Base-by-base conservation (phyloP, 2,113 vertebrate species). In the Leptobrachium ailaonicum region DNA sequence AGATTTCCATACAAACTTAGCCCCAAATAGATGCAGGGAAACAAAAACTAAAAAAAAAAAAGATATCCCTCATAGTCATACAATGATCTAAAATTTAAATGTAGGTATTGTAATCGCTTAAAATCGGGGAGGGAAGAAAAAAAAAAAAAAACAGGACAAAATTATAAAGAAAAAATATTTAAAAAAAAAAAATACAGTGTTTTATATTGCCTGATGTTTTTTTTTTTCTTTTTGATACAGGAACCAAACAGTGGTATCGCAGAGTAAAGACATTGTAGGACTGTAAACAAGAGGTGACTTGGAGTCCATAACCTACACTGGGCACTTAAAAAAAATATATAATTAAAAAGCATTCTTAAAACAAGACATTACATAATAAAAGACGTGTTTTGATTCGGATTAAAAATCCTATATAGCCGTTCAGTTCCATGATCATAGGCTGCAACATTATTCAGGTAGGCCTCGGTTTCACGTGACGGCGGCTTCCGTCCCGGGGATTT, bases 171-270 rank as follows among this genome's bases (percentile, higher is more conserved):
- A 44, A 64, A 13, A 47, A 73, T 54, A 32, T 32, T 32, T 32
- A 43, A 73, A 56, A 60, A 73, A 56, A 60, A 20, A 75, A 75
- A 75, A 53, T 79, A 72, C 53, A 70, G 47, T 80, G 77, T 80
- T 50, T 54, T 42, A 2, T 79, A 63, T 73, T 44, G 73, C 62
- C 64, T 2, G 78, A 47, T 6, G 20, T 32, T 32, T 32, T 32
- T 32, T 32, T 32, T 32, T 32, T 32, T 32, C 20, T 32, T 32
- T 41, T 40, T 44, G 47, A 43, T 73, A 60, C 47, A 54, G 78
- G 78, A 41, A 80, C 66, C 60, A 44, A 60, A 62, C 71, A 73
- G 70, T 80, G 50, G 71, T 45, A 54, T 47, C 47, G 4, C 40
- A 58, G 50, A 66, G 53, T 71, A 53, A 66, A 40, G 14, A 41